Percentiles rank a stretch among this genome's conserved stretches.
Conservation (phyloP, 2,113 vertebrate species). For the Girardinichthys multiradiatus region DNA sequence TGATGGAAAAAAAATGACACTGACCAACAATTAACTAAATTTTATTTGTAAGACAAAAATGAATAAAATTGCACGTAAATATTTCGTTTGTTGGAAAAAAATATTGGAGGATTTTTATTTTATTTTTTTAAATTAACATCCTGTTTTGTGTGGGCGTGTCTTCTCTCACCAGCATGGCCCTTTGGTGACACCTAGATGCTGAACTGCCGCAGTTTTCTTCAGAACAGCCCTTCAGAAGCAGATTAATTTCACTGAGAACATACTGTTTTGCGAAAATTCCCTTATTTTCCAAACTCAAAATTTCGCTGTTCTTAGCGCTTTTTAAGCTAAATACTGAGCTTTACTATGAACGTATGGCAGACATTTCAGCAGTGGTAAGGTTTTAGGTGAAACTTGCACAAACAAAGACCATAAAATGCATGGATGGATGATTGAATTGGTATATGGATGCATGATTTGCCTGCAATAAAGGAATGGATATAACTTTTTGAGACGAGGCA, state of each 20-base stretch:
- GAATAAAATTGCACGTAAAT: too few relatives aligned
- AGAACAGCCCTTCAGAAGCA: neutral
- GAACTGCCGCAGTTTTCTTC: conserved; percentile 28
- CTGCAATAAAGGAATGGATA: too few relatives aligned
- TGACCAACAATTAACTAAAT: too few relatives aligned
- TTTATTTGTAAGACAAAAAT: neutral
- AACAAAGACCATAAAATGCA: too few relatives aligned
- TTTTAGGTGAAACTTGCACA: too few relatives aligned
- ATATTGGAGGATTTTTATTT: too few relatives aligned
- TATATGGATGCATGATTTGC: too few relatives aligned
- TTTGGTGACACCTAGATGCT: conserved; percentile 56
- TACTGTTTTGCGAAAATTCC: neutral
- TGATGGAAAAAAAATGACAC: conserved; percentile 49
- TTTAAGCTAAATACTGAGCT: neutral
- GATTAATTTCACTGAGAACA: neutral
- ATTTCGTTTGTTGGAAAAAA: neutral
- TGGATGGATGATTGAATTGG: too few relatives aligned
- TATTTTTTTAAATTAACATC: neutral
- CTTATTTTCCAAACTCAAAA: too few relatives aligned
- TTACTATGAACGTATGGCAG: neutral
- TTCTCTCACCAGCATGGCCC: neutral
- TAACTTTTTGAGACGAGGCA: too few relatives aligned
- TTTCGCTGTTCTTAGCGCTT: neutral
- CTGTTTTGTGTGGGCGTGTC: conserved; percentile 54
- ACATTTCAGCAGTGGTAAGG: too few relatives aligned